Percentiles rank a stretch among this genome's conserved stretches.
phyloP scores from a whole-genome alignment of 2,797 vertebrate species.

The Falco berigora region DNA sequence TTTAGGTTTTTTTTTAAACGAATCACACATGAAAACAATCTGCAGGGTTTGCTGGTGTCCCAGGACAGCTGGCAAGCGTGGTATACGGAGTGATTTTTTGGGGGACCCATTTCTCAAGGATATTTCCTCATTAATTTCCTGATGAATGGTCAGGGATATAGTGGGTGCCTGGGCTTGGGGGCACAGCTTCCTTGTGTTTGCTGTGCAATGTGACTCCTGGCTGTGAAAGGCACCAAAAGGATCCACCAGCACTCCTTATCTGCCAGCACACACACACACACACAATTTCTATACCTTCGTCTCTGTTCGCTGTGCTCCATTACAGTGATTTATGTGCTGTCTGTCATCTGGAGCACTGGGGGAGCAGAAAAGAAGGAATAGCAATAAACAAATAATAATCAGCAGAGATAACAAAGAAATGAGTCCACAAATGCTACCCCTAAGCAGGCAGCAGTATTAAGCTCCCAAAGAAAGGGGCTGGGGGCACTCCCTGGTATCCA shows the following conservation, averaged over 20 bases:
- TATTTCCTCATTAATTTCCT: neutral
- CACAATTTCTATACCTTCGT: neutral
- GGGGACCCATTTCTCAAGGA: neutral
- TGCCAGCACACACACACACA: neutral
- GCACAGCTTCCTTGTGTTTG: neutral
- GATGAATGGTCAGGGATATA: neutral
- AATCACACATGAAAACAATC: neutral
- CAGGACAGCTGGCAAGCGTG: neutral
- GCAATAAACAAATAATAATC: slow-evolving; percentile 26
- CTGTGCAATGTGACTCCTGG: neutral
- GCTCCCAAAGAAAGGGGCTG: neutral
- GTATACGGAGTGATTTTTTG: accelerated
- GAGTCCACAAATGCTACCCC: neutral
- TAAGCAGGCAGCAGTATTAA: neutral
- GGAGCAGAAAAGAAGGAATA: neutral
- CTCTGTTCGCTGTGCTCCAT: neutral
- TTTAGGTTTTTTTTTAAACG: neutral
- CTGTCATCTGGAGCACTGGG: slow-evolving; percentile 11
- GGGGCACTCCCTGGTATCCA: neutral
- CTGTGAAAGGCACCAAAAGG: neutral
- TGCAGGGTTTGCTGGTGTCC: neutral
- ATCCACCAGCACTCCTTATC: neutral
- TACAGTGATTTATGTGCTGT: slow-evolving; percentile 14
- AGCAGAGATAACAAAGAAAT: neutral
- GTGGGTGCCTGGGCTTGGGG: neutral